These are phyloP conservation scores for Gnatocerus cornutus DNA, from an alignment of 2,888 invertebrate genomes.

Conservation along the genomic window DNA sequence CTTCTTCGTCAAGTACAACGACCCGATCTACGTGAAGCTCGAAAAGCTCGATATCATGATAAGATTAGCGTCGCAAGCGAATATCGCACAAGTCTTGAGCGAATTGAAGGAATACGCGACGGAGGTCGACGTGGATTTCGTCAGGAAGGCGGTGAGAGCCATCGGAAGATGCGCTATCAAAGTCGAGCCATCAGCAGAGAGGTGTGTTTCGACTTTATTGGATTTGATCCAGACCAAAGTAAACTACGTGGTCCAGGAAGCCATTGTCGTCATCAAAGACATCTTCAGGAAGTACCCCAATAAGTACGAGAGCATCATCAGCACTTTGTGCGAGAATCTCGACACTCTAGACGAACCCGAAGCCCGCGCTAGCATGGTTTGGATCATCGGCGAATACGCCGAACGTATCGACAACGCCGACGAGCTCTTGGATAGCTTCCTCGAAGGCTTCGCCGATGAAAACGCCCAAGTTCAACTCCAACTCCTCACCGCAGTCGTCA, in stretches of 20 bases:
- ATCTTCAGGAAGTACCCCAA: slow-evolving; percentile 98
- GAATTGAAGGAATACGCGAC: slow-evolving; percentile 99
- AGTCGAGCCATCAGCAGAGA: slow-evolving; percentile 97
- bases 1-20: slow-evolving; percentile 99
- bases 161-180: slow-evolving; percentile 99
- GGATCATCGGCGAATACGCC: slow-evolving; percentile 94
- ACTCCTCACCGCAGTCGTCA: slow-evolving; percentile 97
- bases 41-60: slow-evolving; percentile 99
- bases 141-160: slow-evolving; percentile 97
- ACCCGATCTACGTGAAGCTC: slow-evolving; percentile 99
- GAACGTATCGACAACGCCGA: slow-evolving; percentile 99
- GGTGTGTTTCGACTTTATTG: slow-evolving; percentile 97
- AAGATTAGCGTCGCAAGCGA: slow-evolving; percentile 96
- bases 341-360: slow-evolving; percentile 99
- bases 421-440: slow-evolving; percentile 96
- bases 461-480: slow-evolving; percentile 84
- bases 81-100: slow-evolving; percentile 98
- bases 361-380: slow-evolving; percentile 98
- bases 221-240: slow-evolving; percentile 99
- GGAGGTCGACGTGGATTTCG: slow-evolving; percentile 99
- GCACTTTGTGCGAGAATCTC: slow-evolving; percentile 98
- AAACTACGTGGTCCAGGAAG: slow-evolving; percentile 99
- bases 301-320: slow-evolving; percentile 99
- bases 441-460: slow-evolving; percentile 81
- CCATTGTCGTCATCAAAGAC: slow-evolving; percentile 99